Conservation (phyloP, 2,888 invertebrate species). For the Campoplex capitator region DNA sequence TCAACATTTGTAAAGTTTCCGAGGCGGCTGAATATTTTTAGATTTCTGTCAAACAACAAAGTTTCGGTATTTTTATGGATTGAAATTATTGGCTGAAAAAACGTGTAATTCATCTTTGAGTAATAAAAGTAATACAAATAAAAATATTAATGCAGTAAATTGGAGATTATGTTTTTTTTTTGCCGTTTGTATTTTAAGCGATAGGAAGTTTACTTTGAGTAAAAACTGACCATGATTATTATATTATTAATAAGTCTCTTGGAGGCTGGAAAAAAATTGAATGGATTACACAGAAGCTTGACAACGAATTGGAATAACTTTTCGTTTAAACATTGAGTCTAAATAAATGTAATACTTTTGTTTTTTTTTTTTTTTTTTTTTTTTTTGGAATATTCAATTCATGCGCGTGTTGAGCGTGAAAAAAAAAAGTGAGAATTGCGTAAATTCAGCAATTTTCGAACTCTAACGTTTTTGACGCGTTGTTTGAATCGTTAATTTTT, state of each 20-base stretch:
- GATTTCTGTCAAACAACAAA: not conserved
- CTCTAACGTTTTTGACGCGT: not conserved
- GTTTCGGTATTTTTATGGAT: not conserved
- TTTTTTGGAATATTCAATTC: not conserved
- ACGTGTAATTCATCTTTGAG: not conserved
- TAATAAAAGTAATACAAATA: not conserved
- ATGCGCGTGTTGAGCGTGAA: not conserved
- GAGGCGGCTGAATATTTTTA: not conserved
- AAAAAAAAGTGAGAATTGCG: not conserved
- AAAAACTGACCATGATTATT: conserved; percentile 22
- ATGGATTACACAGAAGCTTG: conserved; percentile 15
- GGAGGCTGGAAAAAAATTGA: conserved; percentile 5
- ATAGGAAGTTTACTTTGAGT: conserved; percentile 4
- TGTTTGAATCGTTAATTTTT: not conserved
- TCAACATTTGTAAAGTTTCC: not conserved
- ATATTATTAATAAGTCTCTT: not conserved
- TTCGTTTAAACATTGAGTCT: not conserved
- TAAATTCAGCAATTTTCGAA: not conserved
- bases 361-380: not conserved
- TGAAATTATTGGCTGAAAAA: not conserved
- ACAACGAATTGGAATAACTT: not conserved
- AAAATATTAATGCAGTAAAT: not conserved
- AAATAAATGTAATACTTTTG: not conserved
- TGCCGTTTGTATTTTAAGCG: not conserved
- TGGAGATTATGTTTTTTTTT: not conserved